These are phyloP conservation scores for Argynnis bischoffii DNA, from an alignment of 2,888 invertebrate genomes.

Conservation along the genomic window DNA sequence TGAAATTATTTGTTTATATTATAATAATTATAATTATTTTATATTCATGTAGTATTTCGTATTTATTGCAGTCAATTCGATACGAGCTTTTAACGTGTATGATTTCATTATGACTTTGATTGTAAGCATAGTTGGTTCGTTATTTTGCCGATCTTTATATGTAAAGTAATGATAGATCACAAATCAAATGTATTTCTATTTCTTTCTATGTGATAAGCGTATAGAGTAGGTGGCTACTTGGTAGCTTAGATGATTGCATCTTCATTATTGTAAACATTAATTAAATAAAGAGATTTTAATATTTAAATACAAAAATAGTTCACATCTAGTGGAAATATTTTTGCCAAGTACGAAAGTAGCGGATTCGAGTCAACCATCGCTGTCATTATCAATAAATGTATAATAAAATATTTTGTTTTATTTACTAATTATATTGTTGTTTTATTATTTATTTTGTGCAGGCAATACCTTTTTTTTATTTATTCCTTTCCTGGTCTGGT, in stretches of 20 bases:
- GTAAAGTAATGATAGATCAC: conserved; percentile 66
- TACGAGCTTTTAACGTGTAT: conserved; percentile 67
- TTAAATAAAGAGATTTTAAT: conserved; percentile 76
- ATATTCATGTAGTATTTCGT: conserved; percentile 64
- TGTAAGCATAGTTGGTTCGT: conserved; percentile 62
- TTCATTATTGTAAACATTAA: conserved; percentile 66
- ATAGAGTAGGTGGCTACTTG: conserved; percentile 70
- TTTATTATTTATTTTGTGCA: conserved; percentile 21
- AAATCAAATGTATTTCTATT: conserved; percentile 69
- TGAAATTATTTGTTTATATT: conserved; percentile 71
- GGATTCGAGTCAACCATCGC: conserved; percentile 80
- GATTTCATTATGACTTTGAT: conserved; percentile 45
- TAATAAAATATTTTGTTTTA: conserved; percentile 63
- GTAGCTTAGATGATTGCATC: conserved; percentile 74
- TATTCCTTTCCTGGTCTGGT: neutral
- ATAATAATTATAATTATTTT: conserved; percentile 59
- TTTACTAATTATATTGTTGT: conserved; percentile 27
- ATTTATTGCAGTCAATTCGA: conserved; percentile 76
- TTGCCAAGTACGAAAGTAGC: conserved; percentile 74
- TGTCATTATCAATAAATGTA: conserved; percentile 83
- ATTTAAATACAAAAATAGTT: conserved; percentile 77
- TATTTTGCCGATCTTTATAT: conserved; percentile 70
- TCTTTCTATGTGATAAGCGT: conserved; percentile 68
- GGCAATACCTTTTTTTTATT: neutral
- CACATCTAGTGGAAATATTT: conserved; percentile 81